Evolutionary conservation across 1,140 invertebrate species (phyloP).

Genomic region (Drosophila ambigua): DNA sequence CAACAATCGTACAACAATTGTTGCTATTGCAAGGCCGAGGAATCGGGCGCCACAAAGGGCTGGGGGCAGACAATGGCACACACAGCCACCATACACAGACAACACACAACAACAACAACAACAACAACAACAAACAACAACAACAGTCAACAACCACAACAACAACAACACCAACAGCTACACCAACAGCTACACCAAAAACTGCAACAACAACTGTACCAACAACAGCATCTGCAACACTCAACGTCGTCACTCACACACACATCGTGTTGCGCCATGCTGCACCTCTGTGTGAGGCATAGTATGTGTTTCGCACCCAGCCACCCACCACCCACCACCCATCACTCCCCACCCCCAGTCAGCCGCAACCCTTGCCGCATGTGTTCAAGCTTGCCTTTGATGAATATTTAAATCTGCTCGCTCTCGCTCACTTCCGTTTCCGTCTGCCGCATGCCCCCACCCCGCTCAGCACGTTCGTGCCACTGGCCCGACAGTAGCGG

Average conservation of each 20-base stretch:
- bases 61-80: constrained; percentile 17
- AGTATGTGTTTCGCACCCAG: constrained; percentile 67
- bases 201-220: constrained; percentile 37
- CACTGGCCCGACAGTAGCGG: no score
- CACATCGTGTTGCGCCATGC: constrained; percentile 74
- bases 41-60: constrained; percentile 8
- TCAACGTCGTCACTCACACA: constrained; percentile 52
- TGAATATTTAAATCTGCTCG: background rate
- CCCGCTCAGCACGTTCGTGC: no score
- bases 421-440: background rate
- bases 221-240: constrained; percentile 42
- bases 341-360: background rate
- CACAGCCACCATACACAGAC: constrained; percentile 46
- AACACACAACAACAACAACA: constrained; percentile 21
- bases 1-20: constrained; percentile 42
- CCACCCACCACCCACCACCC: constrained; percentile 5
- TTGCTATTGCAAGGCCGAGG: constrained; percentile 48
- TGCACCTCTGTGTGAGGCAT: constrained; percentile 82
- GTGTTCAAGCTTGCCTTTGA: background rate
- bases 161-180: constrained; percentile 22
- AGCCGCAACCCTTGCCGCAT: background rate
- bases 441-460: no score
- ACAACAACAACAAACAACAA: constrained; percentile 51
- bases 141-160: constrained; percentile 47
- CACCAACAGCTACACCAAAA: constrained; percentile 37